Conservation (phyloP, 2,797 vertebrate species). For the Echiichthys vipera region DNA sequence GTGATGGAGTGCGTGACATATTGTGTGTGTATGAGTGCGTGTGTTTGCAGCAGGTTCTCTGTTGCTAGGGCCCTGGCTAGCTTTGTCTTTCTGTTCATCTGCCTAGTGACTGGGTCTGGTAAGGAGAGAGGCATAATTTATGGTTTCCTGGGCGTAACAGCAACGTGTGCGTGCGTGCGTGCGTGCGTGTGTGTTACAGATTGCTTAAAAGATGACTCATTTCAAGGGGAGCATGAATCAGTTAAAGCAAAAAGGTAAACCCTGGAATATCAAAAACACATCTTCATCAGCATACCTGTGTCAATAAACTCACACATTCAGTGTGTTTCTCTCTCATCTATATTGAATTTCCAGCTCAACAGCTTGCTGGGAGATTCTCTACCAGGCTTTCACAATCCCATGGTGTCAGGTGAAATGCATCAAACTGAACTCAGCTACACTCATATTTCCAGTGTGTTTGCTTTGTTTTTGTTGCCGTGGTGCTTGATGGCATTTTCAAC, state of each 20-base stretch:
- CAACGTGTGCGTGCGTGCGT: slow-evolving; percentile 14
- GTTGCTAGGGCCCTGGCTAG: slow-evolving; percentile 76
- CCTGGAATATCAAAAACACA: slow-evolving; percentile 22
- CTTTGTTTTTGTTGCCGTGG: slow-evolving; percentile 32
- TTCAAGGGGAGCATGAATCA: slow-evolving; percentile 38
- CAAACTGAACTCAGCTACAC: slow-evolving; percentile 31
- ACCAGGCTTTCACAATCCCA: slow-evolving; percentile 11
- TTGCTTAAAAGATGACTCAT: slow-evolving; percentile 57
- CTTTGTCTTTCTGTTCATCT: slow-evolving; percentile 73
- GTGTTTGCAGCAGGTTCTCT: slow-evolving; percentile 51
- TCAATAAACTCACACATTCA: slow-evolving; percentile 17
- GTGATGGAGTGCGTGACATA: slow-evolving; percentile 21
- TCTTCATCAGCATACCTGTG: slow-evolving; percentile 6
- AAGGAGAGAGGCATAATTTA: slow-evolving; percentile 70
- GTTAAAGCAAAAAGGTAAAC: slow-evolving; percentile 27
- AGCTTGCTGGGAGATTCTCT: slow-evolving; percentile 34
- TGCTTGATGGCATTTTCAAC: slow-evolving; percentile 10
- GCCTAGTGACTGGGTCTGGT: slow-evolving; percentile 74
- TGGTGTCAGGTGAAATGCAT: slow-evolving; percentile 47
- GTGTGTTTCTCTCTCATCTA: slow-evolving; percentile 6
- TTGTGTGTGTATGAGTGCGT: slow-evolving; percentile 8
- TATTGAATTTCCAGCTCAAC: slow-evolving; percentile 50
- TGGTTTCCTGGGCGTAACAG: slow-evolving; percentile 72
- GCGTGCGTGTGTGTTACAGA: slow-evolving; percentile 29
- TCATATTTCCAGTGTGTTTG: slow-evolving; percentile 38